Evolutionary conservation across 2,888 invertebrate genomes (phyloP).

Genomic region (Agelastica alni): DNA sequence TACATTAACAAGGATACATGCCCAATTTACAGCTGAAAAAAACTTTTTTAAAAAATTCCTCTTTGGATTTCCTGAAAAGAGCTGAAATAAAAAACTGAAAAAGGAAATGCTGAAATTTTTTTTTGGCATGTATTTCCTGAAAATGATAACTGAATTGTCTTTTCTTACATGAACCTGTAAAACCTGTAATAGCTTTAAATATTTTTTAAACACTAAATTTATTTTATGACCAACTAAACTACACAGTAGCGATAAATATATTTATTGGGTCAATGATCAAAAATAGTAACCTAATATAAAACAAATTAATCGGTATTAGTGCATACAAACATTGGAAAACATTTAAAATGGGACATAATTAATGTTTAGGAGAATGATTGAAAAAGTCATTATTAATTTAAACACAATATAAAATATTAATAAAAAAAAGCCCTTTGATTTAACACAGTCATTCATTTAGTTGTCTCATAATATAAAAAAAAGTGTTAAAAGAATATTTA

Average conservation of each 20-base stretch:
- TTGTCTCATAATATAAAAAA: slow-evolving; percentile 3
- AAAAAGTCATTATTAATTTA: too few relatives aligned
- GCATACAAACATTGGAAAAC: too few relatives aligned
- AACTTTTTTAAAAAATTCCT: slow-evolving; percentile 3
- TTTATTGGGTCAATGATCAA: too few relatives aligned
- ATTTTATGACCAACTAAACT: too few relatives aligned
- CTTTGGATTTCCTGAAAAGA: slow-evolving; percentile 15
- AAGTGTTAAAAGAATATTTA: slow-evolving; percentile 13
- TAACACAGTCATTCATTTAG: too few relatives aligned
- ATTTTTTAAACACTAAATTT: slow-evolving; percentile 6
- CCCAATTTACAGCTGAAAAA: slow-evolving; percentile 7
- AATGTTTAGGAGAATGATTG: too few relatives aligned
- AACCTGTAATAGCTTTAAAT: slow-evolving; percentile 20
- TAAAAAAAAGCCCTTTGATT: too few relatives aligned
- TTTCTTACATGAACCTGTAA: slow-evolving; percentile 19
- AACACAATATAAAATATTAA: too few relatives aligned
- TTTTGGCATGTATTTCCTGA: background rate
- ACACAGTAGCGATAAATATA: too few relatives aligned
- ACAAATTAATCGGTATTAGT: too few relatives aligned
- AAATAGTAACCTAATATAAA: too few relatives aligned
- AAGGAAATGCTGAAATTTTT: slow-evolving; percentile 1
- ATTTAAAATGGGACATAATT: too few relatives aligned
- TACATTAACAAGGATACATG: background rate
- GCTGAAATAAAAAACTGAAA: slow-evolving; percentile 28
- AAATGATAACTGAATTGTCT: slow-evolving; percentile 6